A percentile compares a stretch with the other conserved stretches of the same genome.
These are phyloP conservation scores for Schizaphis graminum DNA, from an alignment of 2,888 invertebrate species.

Conservation along the genomic window DNA sequence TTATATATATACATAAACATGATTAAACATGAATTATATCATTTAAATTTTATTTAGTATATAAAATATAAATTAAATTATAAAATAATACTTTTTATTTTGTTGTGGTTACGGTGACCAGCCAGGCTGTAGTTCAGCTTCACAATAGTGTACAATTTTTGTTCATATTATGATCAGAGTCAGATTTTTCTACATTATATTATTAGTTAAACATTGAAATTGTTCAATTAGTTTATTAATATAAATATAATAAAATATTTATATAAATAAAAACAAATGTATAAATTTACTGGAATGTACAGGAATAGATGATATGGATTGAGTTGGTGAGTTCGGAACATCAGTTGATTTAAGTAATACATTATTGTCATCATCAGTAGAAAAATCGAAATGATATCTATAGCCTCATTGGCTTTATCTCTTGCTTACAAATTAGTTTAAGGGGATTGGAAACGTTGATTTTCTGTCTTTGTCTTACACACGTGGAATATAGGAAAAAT, in stretches of 20 bases:
- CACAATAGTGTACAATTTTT: background rate
- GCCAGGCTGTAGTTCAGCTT: background rate
- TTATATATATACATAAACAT: background rate
- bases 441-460: no score
- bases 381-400: background rate
- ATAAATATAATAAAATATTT: no score
- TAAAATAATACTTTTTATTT: background rate
- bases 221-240: no score
- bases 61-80: background rate
- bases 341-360: background rate
- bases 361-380: slow-evolving; percentile 7
- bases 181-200: no score
- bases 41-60: no score
- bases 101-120: background rate
- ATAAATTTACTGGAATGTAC: background rate
- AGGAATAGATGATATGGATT: background rate
- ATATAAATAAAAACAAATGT: background rate
- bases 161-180: no score
- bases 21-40: background rate
- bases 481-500: no score
- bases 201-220: no score
- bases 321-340: background rate
- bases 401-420: background rate
- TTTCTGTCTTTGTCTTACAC: no score
- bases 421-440: background rate